These are phyloP conservation scores for Cheilosia grossa DNA, from an alignment of 2,888 invertebrate species.

Conservation along the genomic window DNA sequence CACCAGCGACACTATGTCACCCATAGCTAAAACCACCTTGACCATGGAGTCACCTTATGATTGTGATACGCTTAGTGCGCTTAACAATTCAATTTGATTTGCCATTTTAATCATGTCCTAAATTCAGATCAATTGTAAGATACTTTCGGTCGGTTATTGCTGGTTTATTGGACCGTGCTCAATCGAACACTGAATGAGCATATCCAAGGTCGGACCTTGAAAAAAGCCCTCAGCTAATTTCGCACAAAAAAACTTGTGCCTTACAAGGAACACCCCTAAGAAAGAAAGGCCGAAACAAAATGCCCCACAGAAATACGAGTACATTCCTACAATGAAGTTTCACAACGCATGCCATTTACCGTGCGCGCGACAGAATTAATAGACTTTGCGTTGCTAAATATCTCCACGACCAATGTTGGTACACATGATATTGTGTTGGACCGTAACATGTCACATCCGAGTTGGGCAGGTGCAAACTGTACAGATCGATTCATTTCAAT, in stretches of 20 bases:
- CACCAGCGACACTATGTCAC: slow-evolving; percentile 8
- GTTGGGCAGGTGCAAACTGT: background rate
- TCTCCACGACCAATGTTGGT: background rate
- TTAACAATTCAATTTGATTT: slow-evolving; percentile 55
- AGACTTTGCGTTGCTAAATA: slow-evolving; percentile 10
- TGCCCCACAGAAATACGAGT: background rate
- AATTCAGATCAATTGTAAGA: slow-evolving; percentile 37
- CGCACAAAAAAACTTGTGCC: slow-evolving; percentile 9
- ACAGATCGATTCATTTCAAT: slow-evolving; percentile 15
- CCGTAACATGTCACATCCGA: slow-evolving; percentile 3
- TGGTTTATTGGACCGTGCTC: slow-evolving; percentile 30
- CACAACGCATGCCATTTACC: slow-evolving; percentile 24
- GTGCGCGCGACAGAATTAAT: slow-evolving; percentile 16
- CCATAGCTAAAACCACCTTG: slow-evolving; percentile 42
- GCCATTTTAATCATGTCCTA: slow-evolving; percentile 38
- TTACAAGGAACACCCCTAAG: slow-evolving; percentile 1
- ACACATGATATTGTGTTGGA: background rate
- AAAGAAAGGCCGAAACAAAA: slow-evolving; percentile 9
- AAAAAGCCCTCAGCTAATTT: slow-evolving; percentile 36
- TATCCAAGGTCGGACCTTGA: slow-evolving; percentile 51
- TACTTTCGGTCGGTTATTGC: background rate
- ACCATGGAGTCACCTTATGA: slow-evolving; percentile 44
- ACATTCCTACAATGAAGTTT: background rate
- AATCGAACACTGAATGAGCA: slow-evolving; percentile 28
- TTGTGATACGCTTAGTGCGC: slow-evolving; percentile 24